Conservation (phyloP, 2,113 vertebrate species). For the Lagopus muta region DNA sequence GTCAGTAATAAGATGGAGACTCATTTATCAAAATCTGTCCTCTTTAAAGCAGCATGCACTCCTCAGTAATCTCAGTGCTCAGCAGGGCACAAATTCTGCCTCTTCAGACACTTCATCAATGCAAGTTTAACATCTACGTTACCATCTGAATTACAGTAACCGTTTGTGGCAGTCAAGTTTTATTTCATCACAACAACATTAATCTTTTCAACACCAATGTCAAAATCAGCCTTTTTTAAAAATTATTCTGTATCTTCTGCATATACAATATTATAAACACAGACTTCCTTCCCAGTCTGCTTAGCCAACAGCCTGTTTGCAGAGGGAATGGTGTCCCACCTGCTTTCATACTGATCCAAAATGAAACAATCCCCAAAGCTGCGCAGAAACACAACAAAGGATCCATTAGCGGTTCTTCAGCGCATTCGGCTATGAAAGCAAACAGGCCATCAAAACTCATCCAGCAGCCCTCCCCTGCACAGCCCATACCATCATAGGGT, state of each 20-base stretch:
- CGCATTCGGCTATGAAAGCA: neutral
- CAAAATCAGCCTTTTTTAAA: neutral
- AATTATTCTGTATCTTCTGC: rapidly evolving
- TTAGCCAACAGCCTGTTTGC: neutral
- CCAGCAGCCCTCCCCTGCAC: neutral
- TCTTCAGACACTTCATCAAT: neutral
- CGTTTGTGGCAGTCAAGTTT: neutral
- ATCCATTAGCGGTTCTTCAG: neutral
- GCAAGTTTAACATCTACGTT: neutral
- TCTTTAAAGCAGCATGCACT: neutral
- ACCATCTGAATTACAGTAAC: neutral
- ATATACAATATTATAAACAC: neutral
- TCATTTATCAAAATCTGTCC: constrained; percentile 40
- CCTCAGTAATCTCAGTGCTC: neutral
- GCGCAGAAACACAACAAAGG: neutral
- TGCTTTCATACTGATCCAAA: neutral
- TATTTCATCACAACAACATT: neutral
- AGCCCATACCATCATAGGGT: neutral
- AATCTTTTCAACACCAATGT: neutral
- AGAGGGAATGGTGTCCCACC: neutral
- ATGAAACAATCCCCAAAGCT: neutral
- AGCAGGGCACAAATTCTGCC: neutral
- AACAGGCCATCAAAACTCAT: neutral
- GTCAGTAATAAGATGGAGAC: constrained; percentile 4
- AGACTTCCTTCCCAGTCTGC: neutral